Percentiles rank a stretch among this genome's conserved stretches.
Evolutionary conservation across 92 coral and sea anemone species (phyloP).

Genomic region (Palythoa heliodiscus): DNA sequence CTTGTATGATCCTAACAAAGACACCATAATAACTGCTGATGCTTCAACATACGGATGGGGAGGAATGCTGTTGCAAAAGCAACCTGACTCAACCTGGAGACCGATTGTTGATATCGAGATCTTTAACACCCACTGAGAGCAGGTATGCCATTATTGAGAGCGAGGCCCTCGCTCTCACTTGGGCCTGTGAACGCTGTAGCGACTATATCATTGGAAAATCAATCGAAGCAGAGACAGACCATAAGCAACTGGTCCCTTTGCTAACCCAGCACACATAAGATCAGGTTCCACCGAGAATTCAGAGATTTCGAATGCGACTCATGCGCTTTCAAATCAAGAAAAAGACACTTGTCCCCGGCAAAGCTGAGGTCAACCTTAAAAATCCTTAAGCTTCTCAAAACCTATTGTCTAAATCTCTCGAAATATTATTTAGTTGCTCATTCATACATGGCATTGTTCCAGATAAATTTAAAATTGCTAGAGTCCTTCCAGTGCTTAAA

Average conservation of each 20-base stretch:
- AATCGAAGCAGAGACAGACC: slow-evolving; percentile 27
- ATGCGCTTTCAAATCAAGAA: slow-evolving; percentile 42
- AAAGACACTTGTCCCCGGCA: slow-evolving; percentile 49
- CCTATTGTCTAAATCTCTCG: no score
- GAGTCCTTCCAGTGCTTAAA: no score
- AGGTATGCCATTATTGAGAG: slow-evolving; percentile 25
- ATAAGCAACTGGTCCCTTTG: slow-evolving; percentile 45
- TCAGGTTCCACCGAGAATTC: slow-evolving; percentile 42
- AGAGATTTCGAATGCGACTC: slow-evolving; percentile 41
- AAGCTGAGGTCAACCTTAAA: no score
- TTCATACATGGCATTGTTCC: no score
- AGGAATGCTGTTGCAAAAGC: slow-evolving; percentile 55
- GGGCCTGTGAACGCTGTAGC: slow-evolving; percentile 33
- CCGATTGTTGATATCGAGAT: slow-evolving; percentile 45
- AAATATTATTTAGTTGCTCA: no score
- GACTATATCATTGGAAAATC: slow-evolving; percentile 31
- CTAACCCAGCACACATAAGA: slow-evolving; percentile 45
- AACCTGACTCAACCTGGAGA: slow-evolving; percentile 48
- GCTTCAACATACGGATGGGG: slow-evolving; percentile 57
- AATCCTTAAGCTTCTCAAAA: no score
- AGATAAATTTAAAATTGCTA: no score
- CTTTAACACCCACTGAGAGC: slow-evolving; percentile 47
- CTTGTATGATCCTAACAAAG: slow-evolving; percentile 54
- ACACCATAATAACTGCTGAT: slow-evolving; percentile 60
- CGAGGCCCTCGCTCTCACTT: slow-evolving; percentile 12